Evolutionary conservation across 2,113 vertebrate genomes (phyloP), one percentile per base, ranked within the genome.

Genomic region (Rhinolophus ferrumequinum): DNA sequence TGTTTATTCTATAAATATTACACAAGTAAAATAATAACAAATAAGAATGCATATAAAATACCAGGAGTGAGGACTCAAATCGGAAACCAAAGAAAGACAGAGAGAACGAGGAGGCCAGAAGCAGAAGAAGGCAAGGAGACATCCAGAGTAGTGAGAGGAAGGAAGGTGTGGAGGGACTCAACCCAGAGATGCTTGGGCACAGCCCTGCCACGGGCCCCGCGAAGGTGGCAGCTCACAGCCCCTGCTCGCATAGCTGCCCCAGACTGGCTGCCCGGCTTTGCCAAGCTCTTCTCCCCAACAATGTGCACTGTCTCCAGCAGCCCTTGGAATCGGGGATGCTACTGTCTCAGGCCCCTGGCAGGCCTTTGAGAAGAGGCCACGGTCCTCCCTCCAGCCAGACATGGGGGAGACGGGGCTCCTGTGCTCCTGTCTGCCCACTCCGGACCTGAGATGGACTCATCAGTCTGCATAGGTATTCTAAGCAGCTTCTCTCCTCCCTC

Each of bases 71-170:
- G 54, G 8, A 30, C 26, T 67, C 44, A 38, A 26, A 9, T 41
- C 66, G 60, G 56, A 73, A 58, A 44, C 62, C 50, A 22, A 64
- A 70, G 60, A 56, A 15, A 15, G 33, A 19, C 22, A 52, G 41
- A 38, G 13, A 58, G 22, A 47, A n/a, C 3, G 85, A 89, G 79
- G 44, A 38, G n/a, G 6, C 28, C 33, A 35, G 58, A 47, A 41
- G 30, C 14, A 47, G 4, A 56, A 19, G 33, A 22, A 1, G 0
- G 0, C 13, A 33, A 84, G 10, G 41, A 9, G 26, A 28, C 1
- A 54, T 5, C 5, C 30, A 26, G 41, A 4, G 19, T 0, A 0
- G 33, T 2, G 44, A 24, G 15, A 1, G 26, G 21, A n/a, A 47
- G 84, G 26, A n/a, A 47, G 84, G 26, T 7, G 1, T 0, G 18